Evolutionary conservation across 2,797 vertebrate genomes (phyloP).

Genomic region (Chanos chanos): DNA sequence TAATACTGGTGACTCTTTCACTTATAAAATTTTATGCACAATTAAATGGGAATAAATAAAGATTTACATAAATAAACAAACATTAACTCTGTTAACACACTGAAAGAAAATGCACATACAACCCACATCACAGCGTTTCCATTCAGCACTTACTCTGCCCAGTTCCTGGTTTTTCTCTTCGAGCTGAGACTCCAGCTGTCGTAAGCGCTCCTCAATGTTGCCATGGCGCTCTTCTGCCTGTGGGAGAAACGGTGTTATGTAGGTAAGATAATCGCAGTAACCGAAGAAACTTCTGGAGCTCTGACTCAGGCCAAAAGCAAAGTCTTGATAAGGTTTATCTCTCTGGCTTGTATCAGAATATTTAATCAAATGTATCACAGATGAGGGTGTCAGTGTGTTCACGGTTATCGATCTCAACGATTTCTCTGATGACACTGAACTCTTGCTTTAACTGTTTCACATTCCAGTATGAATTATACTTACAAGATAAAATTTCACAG

Average conservation of each 20-base stretch:
- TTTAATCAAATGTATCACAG: too few relatives aligned
- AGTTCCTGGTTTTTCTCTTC: constrained; percentile 97
- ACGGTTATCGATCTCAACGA: too few relatives aligned
- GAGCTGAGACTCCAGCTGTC: constrained; percentile 90
- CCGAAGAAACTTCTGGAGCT: too few relatives aligned
- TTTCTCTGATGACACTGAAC: too few relatives aligned
- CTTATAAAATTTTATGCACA: constrained; percentile 29
- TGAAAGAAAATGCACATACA: background rate
- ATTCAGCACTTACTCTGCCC: constrained; percentile 72
- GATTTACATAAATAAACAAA: constrained; percentile 1
- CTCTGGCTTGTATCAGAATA: too few relatives aligned
- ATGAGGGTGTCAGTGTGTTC: too few relatives aligned
- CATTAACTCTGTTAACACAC: background rate
- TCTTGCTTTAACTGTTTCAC: too few relatives aligned
- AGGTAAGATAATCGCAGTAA: constrained; percentile 6
- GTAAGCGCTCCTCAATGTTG: constrained; percentile 88
- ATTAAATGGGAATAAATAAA: constrained; percentile 9
- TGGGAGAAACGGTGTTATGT: constrained; percentile 50
- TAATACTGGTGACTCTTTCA: constrained; percentile 2
- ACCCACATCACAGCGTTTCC: background rate
- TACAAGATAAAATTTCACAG: too few relatives aligned
- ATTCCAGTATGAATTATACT: too few relatives aligned
- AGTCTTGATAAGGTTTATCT: too few relatives aligned
- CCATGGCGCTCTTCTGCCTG: constrained; percentile 90
- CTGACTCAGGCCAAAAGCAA: too few relatives aligned